phyloP scores from a whole-genome alignment of 2,797 vertebrate species.

The Babyrousa celebensis region DNA sequence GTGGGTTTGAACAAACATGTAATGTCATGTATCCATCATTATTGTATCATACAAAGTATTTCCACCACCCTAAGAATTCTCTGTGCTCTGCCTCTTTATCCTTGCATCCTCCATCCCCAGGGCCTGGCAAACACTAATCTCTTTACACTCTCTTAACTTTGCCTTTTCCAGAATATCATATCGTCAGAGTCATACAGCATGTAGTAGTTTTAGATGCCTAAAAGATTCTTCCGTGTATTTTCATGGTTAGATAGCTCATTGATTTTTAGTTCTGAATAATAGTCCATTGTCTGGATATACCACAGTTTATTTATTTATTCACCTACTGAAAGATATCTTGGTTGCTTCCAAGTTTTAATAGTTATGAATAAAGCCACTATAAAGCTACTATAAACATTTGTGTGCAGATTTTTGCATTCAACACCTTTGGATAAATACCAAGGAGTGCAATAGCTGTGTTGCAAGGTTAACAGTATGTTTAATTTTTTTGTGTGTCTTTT shows the following conservation, averaged over 20 bases:
- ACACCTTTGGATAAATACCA: neutral
- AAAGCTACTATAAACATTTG: neutral
- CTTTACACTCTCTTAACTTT: neutral
- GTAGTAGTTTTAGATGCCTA: neutral
- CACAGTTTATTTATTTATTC: neutral
- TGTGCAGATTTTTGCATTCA: neutral
- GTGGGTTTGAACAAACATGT: neutral
- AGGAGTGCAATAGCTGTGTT: neutral
- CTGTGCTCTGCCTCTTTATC: neutral
- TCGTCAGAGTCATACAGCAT: neutral
- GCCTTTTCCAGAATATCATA: neutral
- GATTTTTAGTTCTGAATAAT: neutral
- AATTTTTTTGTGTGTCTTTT: neutral
- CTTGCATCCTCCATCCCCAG: neutral
- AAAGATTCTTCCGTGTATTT: neutral
- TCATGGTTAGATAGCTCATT: too few relatives aligned
- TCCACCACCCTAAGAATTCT: neutral
- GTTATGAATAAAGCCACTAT: neutral
- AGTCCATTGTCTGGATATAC: neutral
- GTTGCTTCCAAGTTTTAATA: neutral
- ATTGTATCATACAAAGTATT: neutral
- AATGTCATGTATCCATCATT: neutral
- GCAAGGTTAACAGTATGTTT: neutral
- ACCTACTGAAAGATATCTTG: neutral
- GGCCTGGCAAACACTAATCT: neutral